Base-by-base conservation (phyloP, 2,888 invertebrate genomes). In the Gortyna flavago region DNA sequence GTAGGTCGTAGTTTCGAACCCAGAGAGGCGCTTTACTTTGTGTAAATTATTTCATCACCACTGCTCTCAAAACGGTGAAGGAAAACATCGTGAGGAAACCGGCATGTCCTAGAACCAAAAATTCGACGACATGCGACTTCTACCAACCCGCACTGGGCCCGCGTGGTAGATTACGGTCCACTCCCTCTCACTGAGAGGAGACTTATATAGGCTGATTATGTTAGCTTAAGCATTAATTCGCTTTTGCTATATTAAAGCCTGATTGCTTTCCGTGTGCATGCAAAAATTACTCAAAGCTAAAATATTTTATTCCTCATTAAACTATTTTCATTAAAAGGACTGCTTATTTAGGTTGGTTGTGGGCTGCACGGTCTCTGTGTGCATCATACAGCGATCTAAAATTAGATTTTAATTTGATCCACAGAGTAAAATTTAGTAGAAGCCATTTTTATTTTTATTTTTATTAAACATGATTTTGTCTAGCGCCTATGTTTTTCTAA, bases 391-490 rank as follows among this genome's bases (percentile, higher is more conserved):
- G 32, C 18, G 8, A 48, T 8, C 5, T 44, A 72, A 57, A 62
- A 44, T 38, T n/a, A 61, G 5, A 73, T 79, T 67, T 64, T 51
- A 73, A 41, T 79, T 79, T 29, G 8, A 41, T 61, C 4, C 21
- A n/a, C 11, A 29, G 25, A 44, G 16, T 35, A n/a, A 44, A 54
- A 38, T 61, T 16, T 44, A 35, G 3, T 25, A 11, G 2, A 5
- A 68, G 16, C 4, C 5, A 32, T 35, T 25, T 68, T 25, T 54
- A 54, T 69, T n/a, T 68, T 68, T 35, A 32, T 51, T 25, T 38
- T 3, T 38, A 5, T 9, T 48, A 48, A 2, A 32, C 29, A 48
- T 67, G 7, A 4, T 21, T 48, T 25, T 25, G 16, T 51, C 25
- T 9, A 51, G 32, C 25, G 16, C 48, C 48, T 67, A 32, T 32